A percentile compares a stretch with the other conserved stretches of the same genome.
Evolutionary conservation across 2,113 vertebrate genomes (phyloP).

Genomic region (Montifringilla adamsi): DNA sequence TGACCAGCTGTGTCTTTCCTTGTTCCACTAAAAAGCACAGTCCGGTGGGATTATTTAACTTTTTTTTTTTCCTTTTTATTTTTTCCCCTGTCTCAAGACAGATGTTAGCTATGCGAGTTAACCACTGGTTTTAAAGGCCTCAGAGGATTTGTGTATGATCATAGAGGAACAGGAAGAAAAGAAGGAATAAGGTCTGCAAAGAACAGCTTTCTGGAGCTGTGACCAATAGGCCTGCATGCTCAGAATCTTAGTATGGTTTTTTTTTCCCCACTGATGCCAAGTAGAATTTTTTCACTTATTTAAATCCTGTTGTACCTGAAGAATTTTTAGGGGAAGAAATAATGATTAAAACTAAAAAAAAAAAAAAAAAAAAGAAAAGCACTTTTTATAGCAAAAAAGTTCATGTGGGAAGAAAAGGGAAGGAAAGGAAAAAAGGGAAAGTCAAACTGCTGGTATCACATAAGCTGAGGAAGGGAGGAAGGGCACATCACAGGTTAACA

Average conservation of each 20-base stretch:
- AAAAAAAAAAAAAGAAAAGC: not conserved
- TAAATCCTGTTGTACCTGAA: not conserved
- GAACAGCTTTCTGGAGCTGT: not conserved
- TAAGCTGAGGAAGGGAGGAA: not conserved
- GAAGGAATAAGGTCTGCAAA: not conserved
- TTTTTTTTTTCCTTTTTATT: not conserved
- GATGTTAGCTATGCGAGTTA: not conserved
- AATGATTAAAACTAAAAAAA: not conserved
- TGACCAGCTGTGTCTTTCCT: not conserved
- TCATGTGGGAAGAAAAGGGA: not conserved
- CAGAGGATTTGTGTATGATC: not conserved
- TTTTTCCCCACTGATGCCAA: not conserved
- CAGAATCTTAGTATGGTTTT: not conserved
- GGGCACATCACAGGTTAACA: not conserved
- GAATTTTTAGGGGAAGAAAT: accelerated
- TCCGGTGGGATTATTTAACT: accelerated
- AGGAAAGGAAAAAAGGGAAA: not conserved
- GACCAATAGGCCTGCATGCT: not conserved
- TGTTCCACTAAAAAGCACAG: not conserved
- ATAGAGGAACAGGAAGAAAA: not conserved
- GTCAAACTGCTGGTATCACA: not conserved
- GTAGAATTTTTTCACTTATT: not conserved
- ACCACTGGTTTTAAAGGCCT: not conserved
- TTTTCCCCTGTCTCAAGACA: not conserved
- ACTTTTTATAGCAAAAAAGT: not conserved